Evolutionary conservation across 2,888 invertebrate species (phyloP).

Genomic region (Stenichneumon culpator): DNA sequence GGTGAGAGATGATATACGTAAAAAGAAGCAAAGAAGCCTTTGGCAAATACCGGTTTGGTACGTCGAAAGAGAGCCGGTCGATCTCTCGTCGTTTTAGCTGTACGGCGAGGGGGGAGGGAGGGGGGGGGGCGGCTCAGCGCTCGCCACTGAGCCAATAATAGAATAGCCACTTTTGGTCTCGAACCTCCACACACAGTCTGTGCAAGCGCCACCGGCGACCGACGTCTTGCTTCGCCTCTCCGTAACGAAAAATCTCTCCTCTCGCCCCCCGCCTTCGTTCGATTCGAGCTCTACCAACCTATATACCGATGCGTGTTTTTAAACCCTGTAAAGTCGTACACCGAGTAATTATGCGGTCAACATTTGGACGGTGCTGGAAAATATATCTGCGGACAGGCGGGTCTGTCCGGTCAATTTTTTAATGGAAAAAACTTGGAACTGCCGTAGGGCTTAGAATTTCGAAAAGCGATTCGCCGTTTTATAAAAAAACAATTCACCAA

Average conservation of each 20-base stretch:
- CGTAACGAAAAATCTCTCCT: not conserved
- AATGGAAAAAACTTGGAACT: not conserved
- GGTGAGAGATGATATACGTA: conserved; percentile 44
- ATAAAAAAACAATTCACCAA: too few relatives aligned
- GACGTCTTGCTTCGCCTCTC: conserved; percentile 12
- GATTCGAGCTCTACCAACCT: not conserved
- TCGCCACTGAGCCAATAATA: conserved; percentile 74
- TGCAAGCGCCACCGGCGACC: conserved; percentile 46
- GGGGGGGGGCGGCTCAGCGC: conserved; percentile 23
- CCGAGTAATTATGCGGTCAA: conserved; percentile 24
- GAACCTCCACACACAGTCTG: conserved; percentile 68
- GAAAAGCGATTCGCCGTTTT: not conserved
- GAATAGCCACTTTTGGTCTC: conserved; percentile 78
- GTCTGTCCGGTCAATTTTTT: not conserved
- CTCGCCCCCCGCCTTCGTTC: not conserved
- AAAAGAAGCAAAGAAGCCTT: conserved; percentile 34
- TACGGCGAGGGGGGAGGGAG: not conserved
- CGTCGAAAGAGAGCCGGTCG: conserved; percentile 45
- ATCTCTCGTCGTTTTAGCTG: conserved; percentile 41
- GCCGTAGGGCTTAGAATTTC: not conserved
- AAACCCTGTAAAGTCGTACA: not conserved
- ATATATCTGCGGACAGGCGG: not conserved
- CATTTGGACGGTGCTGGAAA: conserved; percentile 22
- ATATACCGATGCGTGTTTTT: conserved; percentile 2
- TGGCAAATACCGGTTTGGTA: conserved; percentile 61